Evolutionary conservation across 1,140 invertebrate species (phyloP).

Genomic region (Planococcus citri): DNA sequence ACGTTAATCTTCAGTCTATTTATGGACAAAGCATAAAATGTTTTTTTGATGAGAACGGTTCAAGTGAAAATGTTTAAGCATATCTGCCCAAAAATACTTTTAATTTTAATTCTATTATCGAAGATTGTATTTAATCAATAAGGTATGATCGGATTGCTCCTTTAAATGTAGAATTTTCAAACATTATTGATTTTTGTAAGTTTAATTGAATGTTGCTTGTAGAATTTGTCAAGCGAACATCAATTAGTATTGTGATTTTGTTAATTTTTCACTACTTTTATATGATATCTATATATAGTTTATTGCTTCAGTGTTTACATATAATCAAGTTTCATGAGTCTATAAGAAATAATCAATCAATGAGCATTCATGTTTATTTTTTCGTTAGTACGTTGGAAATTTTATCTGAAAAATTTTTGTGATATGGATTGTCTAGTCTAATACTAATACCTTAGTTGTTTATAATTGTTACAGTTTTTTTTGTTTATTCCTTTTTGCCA

Average conservation of each 20-base stretch:
- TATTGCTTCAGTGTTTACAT: background rate
- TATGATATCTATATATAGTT: background rate
- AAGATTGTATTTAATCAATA: background rate
- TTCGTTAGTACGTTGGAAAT: background rate
- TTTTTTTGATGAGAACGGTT: slow-evolving; percentile 1
- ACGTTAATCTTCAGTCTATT: slow-evolving; percentile 65
- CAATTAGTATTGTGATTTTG: background rate
- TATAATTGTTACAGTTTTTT: background rate
- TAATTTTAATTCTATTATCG: background rate
- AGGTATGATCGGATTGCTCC: background rate
- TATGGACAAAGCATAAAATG: slow-evolving; percentile 34
- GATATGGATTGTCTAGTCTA: background rate
- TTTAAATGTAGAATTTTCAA: background rate
- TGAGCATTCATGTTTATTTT: background rate
- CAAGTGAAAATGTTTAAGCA: background rate
- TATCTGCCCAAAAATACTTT: background rate
- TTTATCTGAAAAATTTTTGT: background rate
- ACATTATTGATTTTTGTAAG: background rate
- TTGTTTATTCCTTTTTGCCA: background rate
- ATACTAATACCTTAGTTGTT: background rate
- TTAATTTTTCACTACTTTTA: background rate
- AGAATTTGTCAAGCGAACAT: background rate
- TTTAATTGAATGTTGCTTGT: background rate
- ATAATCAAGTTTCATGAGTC: background rate
- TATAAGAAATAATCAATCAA: background rate